Evolutionary conservation across 1,140 invertebrate genomes (phyloP), one percentile per base, ranked within the genome.

Genomic region (Sycophila sp.): DNA sequence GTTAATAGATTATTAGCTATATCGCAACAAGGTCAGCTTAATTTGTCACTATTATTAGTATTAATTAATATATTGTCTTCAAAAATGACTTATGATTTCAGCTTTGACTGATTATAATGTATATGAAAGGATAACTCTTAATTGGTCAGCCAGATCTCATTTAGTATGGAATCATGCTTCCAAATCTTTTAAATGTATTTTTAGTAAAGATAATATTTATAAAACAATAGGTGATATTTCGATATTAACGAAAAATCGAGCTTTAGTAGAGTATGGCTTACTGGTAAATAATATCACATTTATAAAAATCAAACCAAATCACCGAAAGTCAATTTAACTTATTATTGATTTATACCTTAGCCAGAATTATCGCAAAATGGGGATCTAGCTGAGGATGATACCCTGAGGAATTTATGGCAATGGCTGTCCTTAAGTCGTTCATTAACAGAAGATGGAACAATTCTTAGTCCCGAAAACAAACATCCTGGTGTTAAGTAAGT

Each of bases 51-150:
- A n/a, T n/a, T 17, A 66, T 30, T 36, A 24, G 45, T 72, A 15
- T 28, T 47, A 47, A 40, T 15, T 40, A 22, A 10, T 10, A 47
- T 47, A 7, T 22, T 47, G 42, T n/a, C n/a, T n/a, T n/a, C 19
- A 22, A 47, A 34, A 56, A 2, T 53, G 8, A 53, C 38, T 62
- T 75, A 34, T 71, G 75, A 69, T 85, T 85, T 75, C 73, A 89
- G 90, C 89, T 63, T 80, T 94, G 1, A 87, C 85, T 4, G 94
- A 95, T 87, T 92, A 92, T 76, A 90, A 88, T 13, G 91, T 96
- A 45, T 91, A 90, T 80, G 94, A 96, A 84, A 88, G 94, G 77
- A 94, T 95, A 74, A 93, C 94, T 32, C 81, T 95, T 65, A 92
- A 93, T 82, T 94, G 92, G 91, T 91, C 91, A 5, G 88, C 91